Conservation (phyloP, 2,888 invertebrate species). For the Sphecodes monilicornis region DNA sequence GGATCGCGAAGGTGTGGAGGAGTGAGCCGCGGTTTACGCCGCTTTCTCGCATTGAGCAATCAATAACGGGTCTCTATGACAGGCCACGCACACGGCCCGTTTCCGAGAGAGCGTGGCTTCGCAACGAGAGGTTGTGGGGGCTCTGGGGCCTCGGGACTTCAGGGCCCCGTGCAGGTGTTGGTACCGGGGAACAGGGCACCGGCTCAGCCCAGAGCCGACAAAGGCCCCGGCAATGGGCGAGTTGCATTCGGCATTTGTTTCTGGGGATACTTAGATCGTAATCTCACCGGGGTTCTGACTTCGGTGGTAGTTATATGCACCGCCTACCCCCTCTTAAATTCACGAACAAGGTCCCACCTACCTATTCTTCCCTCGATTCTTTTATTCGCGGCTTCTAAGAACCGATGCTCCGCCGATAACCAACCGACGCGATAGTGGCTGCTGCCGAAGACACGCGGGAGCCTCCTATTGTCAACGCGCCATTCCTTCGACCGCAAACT, state of each 20-base stretch:
- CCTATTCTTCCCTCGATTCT: slow-evolving; percentile 37
- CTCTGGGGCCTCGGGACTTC: slow-evolving; percentile 25
- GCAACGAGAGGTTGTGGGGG: slow-evolving; percentile 55
- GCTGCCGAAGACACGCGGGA: not conserved
- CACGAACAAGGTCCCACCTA: slow-evolving; percentile 53
- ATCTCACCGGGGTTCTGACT: slow-evolving; percentile 76
- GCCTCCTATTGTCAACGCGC: slow-evolving; percentile 5
- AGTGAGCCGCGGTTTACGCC: slow-evolving; percentile 68
- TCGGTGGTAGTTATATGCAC: slow-evolving; percentile 71
- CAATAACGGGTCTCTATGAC: slow-evolving; percentile 80
- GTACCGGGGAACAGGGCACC: slow-evolving; percentile 76
- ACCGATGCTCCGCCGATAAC: slow-evolving; percentile 47
- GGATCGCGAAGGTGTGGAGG: slow-evolving; percentile 50
- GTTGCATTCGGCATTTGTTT: slow-evolving; percentile 83
- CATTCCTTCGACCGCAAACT: not conserved
- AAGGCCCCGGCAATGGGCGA: slow-evolving; percentile 79
- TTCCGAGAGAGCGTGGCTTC: slow-evolving; percentile 45
- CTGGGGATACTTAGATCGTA: slow-evolving; percentile 81
- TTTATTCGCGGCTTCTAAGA: slow-evolving; percentile 59
- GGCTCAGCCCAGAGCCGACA: slow-evolving; percentile 77
- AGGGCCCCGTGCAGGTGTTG: slow-evolving; percentile 77
- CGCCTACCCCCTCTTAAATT: slow-evolving; percentile 63
- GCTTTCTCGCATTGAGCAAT: slow-evolving; percentile 79
- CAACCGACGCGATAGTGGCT: slow-evolving; percentile 21
- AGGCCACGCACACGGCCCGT: slow-evolving; percentile 69